Percentiles rank a stretch among this genome's conserved stretches.
phyloP scores from a whole-genome alignment of 2,888 invertebrate species.

The Leistus spinibarbis region DNA sequence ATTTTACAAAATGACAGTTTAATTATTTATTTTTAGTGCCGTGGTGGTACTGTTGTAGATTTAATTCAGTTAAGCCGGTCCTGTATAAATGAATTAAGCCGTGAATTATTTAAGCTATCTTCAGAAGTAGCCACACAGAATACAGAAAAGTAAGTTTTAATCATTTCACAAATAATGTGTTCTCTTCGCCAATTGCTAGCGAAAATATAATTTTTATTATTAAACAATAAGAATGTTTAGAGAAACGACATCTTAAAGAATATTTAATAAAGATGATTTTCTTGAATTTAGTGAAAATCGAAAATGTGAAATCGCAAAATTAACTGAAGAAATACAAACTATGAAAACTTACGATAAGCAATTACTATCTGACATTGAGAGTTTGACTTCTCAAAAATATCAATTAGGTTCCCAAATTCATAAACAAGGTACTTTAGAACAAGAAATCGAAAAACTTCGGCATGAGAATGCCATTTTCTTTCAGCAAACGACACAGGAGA shows the following conservation, averaged over 20 bases:
- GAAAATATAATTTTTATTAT: too few relatives aligned
- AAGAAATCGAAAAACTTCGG: constrained; percentile 9
- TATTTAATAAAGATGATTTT: too few relatives aligned
- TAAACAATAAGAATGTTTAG: too few relatives aligned
- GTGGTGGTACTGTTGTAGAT: constrained; percentile 47
- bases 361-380: constrained; percentile 12
- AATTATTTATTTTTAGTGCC: constrained; percentile 44
- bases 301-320: constrained; percentile 9
- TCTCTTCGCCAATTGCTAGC: too few relatives aligned
- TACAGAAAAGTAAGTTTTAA: constrained; percentile 47
- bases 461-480: constrained; percentile 7
- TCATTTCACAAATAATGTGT: too few relatives aligned
- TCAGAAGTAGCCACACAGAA: constrained; percentile 44
- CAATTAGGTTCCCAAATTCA: constrained; percentile 3
- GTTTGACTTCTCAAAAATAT: constrained; percentile 2
- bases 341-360: constrained; percentile 4
- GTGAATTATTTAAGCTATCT: constrained; percentile 44
- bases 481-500: constrained; percentile 8
- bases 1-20: background rate
- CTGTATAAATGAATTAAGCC: constrained; percentile 48
- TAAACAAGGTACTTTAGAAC: background rate
- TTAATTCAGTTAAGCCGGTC: constrained; percentile 47
- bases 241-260: too few relatives aligned
- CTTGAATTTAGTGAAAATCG: constrained; percentile 11
- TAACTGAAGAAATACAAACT: constrained; percentile 13